phyloP scores from a whole-genome alignment of 2,113 vertebrate genomes.

The Alces alces region DNA sequence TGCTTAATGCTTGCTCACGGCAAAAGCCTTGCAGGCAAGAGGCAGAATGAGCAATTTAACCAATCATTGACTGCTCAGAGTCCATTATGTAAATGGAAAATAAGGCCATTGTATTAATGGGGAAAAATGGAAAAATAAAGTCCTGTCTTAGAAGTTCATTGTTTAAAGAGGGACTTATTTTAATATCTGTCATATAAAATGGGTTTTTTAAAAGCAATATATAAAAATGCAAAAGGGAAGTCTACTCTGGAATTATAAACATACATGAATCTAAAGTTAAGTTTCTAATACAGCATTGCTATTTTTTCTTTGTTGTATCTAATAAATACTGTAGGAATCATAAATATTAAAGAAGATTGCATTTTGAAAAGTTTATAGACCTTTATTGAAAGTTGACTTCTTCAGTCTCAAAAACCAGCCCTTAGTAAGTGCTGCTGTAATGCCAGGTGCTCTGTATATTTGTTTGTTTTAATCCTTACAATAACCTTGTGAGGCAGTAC shows the following conservation, averaged over 20 bases:
- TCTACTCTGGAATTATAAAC: neutral
- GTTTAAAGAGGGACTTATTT: constrained; percentile 43
- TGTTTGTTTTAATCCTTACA: neutral
- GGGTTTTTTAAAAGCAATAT: neutral
- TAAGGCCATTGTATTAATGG: constrained; percentile 31
- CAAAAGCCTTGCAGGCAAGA: constrained; percentile 45
- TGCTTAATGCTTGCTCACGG: constrained; percentile 44
- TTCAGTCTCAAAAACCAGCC: neutral
- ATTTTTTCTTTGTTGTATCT: neutral
- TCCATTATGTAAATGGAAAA: constrained; percentile 58
- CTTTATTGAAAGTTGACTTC: neutral
- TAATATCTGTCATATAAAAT: constrained; percentile 35
- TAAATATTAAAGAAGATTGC: neutral
- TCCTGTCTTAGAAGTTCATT: constrained; percentile 5
- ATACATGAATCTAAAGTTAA: neutral
- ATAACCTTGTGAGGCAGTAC: neutral
- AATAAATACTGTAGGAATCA: neutral
- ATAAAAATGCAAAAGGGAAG: neutral
- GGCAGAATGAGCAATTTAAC: constrained; percentile 56
- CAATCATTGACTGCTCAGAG: constrained; percentile 39
- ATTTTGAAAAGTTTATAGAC: neutral
- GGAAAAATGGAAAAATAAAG: constrained; percentile 42
- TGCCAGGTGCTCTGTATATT: neutral
- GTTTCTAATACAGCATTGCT: neutral
- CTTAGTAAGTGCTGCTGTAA: neutral